A percentile compares a stretch with the other conserved stretches of the same genome.
Conservation (phyloP, 1,140 invertebrate species). For the Rhopalosiphum padi region DNA sequence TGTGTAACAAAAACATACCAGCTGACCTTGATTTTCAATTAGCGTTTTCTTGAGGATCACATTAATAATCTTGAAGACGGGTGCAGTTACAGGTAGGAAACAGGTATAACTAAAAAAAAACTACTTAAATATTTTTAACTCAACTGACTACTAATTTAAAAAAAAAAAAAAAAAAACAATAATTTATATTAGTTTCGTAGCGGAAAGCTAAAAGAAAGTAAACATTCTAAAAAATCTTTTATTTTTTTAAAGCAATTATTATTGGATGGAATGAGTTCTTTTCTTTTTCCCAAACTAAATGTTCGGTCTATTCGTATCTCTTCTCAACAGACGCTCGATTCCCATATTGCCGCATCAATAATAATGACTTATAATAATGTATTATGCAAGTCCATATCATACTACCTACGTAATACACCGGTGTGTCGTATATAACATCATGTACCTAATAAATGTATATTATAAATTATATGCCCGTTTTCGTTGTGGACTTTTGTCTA, state of each 20-base stretch:
- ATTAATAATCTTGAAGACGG: conserved; percentile 7
- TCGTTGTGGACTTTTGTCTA: neutral
- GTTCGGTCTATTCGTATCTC: neutral
- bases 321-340: neutral
- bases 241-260: neutral
- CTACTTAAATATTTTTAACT: neutral
- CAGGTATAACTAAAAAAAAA: neutral
- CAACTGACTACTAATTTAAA: neutral
- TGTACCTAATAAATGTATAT: neutral
- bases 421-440: neutral
- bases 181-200: neutral
- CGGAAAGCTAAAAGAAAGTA: neutral
- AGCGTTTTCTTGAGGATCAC: neutral
- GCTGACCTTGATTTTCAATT: conserved; percentile 13
- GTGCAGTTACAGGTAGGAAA: neutral
- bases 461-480: neutral
- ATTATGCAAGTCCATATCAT: neutral
- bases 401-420: neutral
- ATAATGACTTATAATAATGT: neutral
- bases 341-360: neutral
- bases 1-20: neutral
- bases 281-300: neutral
- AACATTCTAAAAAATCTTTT: neutral
- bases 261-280: neutral
- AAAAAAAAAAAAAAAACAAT: neutral